These are phyloP conservation scores for Phyllotreta cruciferae DNA, from an alignment of 2,888 invertebrate species.

Conservation along the genomic window DNA sequence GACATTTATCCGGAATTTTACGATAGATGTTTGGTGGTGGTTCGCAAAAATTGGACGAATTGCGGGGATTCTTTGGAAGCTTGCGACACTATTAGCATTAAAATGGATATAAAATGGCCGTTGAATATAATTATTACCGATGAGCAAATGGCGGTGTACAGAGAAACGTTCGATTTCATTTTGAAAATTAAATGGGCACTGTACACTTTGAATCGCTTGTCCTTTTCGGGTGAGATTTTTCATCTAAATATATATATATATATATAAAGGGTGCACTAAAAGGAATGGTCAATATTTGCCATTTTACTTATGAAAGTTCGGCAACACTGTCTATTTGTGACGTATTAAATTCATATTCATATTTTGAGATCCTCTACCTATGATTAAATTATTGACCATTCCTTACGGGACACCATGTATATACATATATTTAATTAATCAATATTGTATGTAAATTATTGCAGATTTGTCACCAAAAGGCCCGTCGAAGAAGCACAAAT, in stretches of 20 bases:
- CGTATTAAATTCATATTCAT: no score
- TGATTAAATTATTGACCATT: no score
- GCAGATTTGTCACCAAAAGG: not conserved
- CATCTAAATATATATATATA: no score
- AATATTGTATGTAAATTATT: no score
- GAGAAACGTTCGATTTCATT: conserved; percentile 55
- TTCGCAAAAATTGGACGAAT: conserved; percentile 47
- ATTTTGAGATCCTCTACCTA: no score
- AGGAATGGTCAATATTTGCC: no score
- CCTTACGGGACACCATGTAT: no score
- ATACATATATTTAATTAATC: no score
- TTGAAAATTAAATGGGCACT: conserved; percentile 58
- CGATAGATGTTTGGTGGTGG: conserved; percentile 50
- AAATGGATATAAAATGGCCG: conserved; percentile 55
- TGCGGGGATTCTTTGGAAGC: conserved; percentile 49
- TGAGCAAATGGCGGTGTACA: conserved; percentile 52
- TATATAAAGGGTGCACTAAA: not conserved
- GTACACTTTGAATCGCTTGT: conserved; percentile 53
- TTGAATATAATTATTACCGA: conserved; percentile 54
- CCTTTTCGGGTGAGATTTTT: conserved; percentile 49
- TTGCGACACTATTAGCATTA: conserved; percentile 48
- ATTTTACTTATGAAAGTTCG: no score
- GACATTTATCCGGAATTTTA: conserved; percentile 56
- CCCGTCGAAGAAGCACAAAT: conserved; percentile 14
- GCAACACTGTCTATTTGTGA: no score